phyloP scores from a whole-genome alignment of 1,140 invertebrate species.

The Eubasilissa regina region DNA sequence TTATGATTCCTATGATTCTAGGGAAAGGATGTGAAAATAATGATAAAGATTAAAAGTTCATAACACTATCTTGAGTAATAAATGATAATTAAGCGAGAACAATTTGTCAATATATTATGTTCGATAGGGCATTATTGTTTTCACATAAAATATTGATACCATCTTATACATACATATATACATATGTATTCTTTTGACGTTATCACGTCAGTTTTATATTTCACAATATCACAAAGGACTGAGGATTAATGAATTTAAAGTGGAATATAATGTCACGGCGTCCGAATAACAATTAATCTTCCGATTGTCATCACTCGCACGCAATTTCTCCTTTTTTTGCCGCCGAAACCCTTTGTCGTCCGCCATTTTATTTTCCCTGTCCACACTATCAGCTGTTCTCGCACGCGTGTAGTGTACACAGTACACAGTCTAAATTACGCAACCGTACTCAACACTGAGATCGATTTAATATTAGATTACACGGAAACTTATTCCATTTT shows the following conservation, averaged over 20 bases:
- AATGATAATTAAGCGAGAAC: too few relatives aligned
- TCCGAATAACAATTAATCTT: constrained; percentile 32
- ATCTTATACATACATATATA: not conserved
- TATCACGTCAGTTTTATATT: constrained; percentile 17
- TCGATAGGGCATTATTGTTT: too few relatives aligned
- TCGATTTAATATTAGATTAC: too few relatives aligned
- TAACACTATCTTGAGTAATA: too few relatives aligned
- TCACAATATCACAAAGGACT: constrained; percentile 1
- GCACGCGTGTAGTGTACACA: not conserved
- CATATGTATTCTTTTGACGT: not conserved
- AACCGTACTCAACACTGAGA: not conserved
- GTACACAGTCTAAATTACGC: not conserved
- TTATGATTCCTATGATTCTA: too few relatives aligned
- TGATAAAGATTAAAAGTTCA: too few relatives aligned
- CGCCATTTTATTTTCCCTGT: constrained; percentile 20
- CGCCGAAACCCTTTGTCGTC: constrained; percentile 14
- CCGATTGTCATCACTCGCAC: constrained; percentile 38
- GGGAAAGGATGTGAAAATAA: too few relatives aligned
- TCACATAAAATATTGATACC: too few relatives aligned
- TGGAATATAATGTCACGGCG: constrained; percentile 27
- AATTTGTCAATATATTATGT: too few relatives aligned
- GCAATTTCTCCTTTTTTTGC: constrained; percentile 8
- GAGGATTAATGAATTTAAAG: constrained; percentile 40
- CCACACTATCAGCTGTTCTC: constrained; percentile 7
- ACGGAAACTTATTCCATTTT: too few relatives aligned